These are phyloP conservation scores for Chironomus striatipennis DNA, from an alignment of 1,140 invertebrate genomes.

Conservation along the genomic window DNA sequence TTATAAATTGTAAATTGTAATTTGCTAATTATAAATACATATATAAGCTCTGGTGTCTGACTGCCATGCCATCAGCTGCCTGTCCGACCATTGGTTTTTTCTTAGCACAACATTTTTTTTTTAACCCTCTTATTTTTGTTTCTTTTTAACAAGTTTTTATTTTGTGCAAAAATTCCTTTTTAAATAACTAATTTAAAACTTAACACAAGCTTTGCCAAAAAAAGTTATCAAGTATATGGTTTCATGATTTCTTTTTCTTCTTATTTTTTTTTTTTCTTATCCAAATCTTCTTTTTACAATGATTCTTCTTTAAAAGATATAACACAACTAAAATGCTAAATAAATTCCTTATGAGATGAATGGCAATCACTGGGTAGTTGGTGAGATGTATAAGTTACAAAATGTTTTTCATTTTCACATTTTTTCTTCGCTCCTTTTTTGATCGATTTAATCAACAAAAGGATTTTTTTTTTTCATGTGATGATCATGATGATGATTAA, in stretches of 20 bases:
- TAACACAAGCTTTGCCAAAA: conserved; percentile 22
- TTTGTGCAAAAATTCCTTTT: conserved; percentile 15
- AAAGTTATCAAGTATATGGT: conserved; percentile 15
- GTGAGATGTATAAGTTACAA: conserved; percentile 22
- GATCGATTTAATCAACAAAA: too few species aligned
- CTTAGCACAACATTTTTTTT: background rate
- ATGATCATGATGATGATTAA: conserved; percentile 19
- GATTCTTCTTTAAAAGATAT: conserved; percentile 16
- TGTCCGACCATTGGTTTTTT: conserved; percentile 3
- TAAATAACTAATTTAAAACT: conserved; percentile 22
- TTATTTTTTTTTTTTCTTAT: conserved; percentile 3
- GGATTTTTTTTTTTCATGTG: too few species aligned
- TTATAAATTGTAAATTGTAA: conserved; percentile 15
- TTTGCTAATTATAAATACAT: conserved; percentile 15
- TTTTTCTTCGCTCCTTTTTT: conserved; percentile 26
- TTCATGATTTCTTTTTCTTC: background rate
- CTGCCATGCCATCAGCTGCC: conserved; percentile 10
- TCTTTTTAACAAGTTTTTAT: conserved; percentile 18
- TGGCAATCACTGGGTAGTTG: conserved; percentile 21
- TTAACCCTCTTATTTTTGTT: background rate
- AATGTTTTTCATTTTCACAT: conserved; percentile 23
- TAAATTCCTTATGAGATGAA: conserved; percentile 24
- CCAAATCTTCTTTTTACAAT: background rate
- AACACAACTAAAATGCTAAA: conserved; percentile 25
- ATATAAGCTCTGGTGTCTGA: conserved; percentile 4